Conservation (phyloP, 1,140 invertebrate genomes). For the Heliconius congener region DNA sequence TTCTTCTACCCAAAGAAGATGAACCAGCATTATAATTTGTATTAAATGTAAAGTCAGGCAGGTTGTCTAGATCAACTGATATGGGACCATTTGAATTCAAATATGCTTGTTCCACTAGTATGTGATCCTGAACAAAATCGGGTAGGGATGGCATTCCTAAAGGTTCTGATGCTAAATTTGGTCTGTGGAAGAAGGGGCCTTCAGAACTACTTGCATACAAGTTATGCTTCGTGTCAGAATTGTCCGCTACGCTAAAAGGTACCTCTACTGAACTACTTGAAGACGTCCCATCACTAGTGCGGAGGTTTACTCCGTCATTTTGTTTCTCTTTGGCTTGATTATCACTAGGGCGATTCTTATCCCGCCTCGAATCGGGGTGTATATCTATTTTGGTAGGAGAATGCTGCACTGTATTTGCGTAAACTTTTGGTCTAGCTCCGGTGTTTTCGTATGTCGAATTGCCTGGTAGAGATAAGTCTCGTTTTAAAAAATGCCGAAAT, state of each 20-base stretch:
- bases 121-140: conserved; percentile 86
- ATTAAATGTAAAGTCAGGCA: conserved; percentile 84
- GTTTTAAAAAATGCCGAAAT: conserved; percentile 89
- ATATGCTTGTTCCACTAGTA: conserved; percentile 84
- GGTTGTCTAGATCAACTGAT: conserved; percentile 81
- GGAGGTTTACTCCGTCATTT: conserved; percentile 54
- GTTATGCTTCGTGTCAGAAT: conserved; percentile 73
- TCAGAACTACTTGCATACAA: conserved; percentile 68
- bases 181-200: conserved; percentile 67
- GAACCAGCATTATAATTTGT: conserved; percentile 71
- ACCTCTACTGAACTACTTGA: conserved; percentile 76
- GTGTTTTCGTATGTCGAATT: conserved; percentile 78
- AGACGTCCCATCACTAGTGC: conserved; percentile 68
- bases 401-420: conserved; percentile 73
- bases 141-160: conserved; percentile 81
- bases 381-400: conserved; percentile 70
- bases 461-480: conserved; percentile 79
- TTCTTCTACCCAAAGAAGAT: conserved; percentile 59
- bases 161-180: conserved; percentile 72
- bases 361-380: conserved; percentile 59
- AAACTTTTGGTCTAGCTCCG: conserved; percentile 77
- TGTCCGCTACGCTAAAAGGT: conserved; percentile 74
- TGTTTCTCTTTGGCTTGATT: conserved; percentile 74
- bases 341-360: conserved; percentile 60
- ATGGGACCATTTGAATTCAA: conserved; percentile 76